phyloP scores from a whole-genome alignment of 2,113 vertebrate species.

The human (Homo sapiens) region DNA sequence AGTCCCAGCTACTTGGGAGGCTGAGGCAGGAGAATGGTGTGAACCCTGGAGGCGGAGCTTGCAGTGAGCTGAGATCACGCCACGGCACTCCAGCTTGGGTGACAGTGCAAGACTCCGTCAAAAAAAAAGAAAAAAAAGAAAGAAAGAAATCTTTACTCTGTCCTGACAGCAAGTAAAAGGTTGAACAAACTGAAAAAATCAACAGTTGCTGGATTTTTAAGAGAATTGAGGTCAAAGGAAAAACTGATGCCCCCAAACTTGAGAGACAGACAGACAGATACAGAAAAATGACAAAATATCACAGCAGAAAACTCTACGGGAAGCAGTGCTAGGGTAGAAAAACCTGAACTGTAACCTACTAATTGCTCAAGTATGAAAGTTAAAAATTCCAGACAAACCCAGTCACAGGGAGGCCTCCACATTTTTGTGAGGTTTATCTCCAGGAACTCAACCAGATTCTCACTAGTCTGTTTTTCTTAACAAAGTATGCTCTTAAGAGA shows the following conservation, averaged over 20 bases:
- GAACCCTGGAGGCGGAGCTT: no score
- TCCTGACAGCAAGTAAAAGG: no score
- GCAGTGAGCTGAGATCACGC: no score
- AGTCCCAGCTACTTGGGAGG: no score
- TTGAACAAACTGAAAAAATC: no score
- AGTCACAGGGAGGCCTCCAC: background rate
- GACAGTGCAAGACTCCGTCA: no score
- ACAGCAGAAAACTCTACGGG: background rate
- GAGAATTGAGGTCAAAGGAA: no score
- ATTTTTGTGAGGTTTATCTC: background rate
- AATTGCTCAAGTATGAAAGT: background rate
- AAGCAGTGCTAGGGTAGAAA: background rate
- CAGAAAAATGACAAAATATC: background rate
- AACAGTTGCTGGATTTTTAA: no score
- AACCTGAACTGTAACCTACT: background rate
- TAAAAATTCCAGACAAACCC: background rate
- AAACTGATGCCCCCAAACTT: background rate
- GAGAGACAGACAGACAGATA: background rate
- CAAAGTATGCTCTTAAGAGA: background rate
- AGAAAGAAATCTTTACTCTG: background rate
- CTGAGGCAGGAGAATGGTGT: no score
- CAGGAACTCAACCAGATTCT: background rate
- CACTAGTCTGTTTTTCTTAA: background rate
- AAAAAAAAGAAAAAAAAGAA: no score
- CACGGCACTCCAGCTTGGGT: no score